These are phyloP conservation scores for Euleptes europaea DNA, from an alignment of 2,113 vertebrate species.

Conservation along the genomic window DNA sequence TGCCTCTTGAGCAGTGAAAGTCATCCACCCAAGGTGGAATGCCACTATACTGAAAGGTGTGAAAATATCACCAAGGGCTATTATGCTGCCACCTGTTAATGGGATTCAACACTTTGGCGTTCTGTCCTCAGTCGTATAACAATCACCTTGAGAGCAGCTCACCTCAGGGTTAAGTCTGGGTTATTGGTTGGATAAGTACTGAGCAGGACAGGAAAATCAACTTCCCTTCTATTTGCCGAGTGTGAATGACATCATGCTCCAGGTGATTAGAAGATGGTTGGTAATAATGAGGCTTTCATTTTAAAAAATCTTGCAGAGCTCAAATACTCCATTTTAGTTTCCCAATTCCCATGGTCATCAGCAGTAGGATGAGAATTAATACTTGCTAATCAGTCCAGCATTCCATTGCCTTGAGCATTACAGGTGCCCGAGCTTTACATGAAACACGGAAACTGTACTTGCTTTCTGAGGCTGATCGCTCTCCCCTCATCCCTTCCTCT, in stretches of 20 bases:
- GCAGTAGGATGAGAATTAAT: constrained; percentile 57
- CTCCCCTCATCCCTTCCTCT: constrained; percentile 29
- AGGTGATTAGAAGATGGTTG: constrained; percentile 15
- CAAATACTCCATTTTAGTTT: neutral
- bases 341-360: constrained; percentile 37
- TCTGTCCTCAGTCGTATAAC: neutral
- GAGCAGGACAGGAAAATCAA: neutral
- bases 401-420: constrained; percentile 60
- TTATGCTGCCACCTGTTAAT: neutral
- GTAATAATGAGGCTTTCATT: constrained; percentile 6
- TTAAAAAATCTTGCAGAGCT: neutral
- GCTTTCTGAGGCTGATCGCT: constrained; percentile 55
- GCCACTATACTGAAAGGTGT: neutral
- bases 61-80: constrained; percentile 19
- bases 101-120: neutral
- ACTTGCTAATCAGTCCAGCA: constrained; percentile 49
- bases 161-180: neutral
- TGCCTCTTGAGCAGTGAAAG: neutral
- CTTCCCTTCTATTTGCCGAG: constrained; percentile 13
- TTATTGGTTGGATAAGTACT: neutral
- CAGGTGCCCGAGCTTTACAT: constrained; percentile 59
- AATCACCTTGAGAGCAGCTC: neutral
- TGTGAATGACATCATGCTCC: constrained; percentile 17
- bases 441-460: constrained; percentile 59
- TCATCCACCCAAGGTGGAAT: neutral